Evolutionary conservation across 2,113 vertebrate genomes (phyloP).

Genomic region (Crypturellus undulatus): DNA sequence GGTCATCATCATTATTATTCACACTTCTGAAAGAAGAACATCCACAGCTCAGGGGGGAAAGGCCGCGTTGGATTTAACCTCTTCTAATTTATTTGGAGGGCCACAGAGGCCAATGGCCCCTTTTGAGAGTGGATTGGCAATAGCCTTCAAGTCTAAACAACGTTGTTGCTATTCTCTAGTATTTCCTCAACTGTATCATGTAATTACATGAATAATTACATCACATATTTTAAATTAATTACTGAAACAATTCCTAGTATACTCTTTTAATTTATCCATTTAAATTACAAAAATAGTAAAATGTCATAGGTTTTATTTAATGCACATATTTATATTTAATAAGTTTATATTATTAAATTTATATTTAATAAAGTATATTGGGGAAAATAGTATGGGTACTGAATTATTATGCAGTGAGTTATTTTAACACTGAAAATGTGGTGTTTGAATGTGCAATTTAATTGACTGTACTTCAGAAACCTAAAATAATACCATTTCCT

Average conservation of each 20-base stretch:
- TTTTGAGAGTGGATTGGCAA: not conserved
- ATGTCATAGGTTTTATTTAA: not conserved
- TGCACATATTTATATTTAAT: not conserved
- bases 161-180: not conserved
- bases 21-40: not conserved
- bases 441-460: not conserved
- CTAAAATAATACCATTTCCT: not conserved
- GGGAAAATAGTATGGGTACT: not conserved
- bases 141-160: not conserved
- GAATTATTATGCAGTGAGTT: not conserved
- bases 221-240: not conserved
- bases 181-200: not conserved
- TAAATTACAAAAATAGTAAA: not conserved
- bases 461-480: not conserved
- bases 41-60: not conserved
- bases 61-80: not conserved
- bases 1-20: not conserved
- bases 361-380: not conserved
- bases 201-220: not conserved
- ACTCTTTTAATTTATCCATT: not conserved
- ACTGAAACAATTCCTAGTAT: not conserved
- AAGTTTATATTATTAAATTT: too few species aligned
- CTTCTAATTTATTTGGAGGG: not conserved
- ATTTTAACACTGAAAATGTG: not conserved
- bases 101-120: accelerated